Evolutionary conservation across 2,797 vertebrate species (phyloP).

Genomic region (Synanceia verrucosa): DNA sequence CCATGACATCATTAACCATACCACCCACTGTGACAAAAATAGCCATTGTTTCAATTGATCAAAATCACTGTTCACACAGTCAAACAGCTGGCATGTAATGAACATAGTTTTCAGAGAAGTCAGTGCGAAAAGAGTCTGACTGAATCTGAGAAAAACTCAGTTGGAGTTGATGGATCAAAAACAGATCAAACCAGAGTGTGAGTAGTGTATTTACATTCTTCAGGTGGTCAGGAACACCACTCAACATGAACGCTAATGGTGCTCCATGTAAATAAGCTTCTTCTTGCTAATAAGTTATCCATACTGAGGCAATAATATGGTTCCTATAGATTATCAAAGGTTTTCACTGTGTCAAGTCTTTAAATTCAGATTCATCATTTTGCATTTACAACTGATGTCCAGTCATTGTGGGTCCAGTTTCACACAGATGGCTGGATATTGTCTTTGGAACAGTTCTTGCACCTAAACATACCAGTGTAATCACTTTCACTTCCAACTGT

Average conservation of each 20-base stretch:
- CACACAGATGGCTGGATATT: constrained; percentile 1
- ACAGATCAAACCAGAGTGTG: background rate
- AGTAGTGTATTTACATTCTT: background rate
- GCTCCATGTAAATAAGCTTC: background rate
- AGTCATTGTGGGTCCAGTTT: background rate
- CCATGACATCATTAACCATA: background rate
- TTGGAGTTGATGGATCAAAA: background rate
- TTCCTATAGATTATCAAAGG: background rate
- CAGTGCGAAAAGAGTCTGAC: no score
- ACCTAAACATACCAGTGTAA: background rate
- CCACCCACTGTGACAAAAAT: no score
- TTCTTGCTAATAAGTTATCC: background rate
- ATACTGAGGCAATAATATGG: background rate
- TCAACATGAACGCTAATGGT: background rate
- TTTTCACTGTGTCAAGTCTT: background rate
- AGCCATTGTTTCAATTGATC: no score
- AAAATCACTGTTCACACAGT: no score
- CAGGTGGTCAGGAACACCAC: background rate
- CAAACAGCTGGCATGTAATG: no score
- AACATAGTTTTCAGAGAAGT: no score
- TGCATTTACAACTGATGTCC: background rate
- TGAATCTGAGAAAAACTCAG: no score
- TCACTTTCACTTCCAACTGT: background rate
- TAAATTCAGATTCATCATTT: no score
- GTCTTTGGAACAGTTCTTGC: background rate